Base-by-base conservation (phyloP, 1,140 invertebrate species). In the Cyclargus thomasi region DNA sequence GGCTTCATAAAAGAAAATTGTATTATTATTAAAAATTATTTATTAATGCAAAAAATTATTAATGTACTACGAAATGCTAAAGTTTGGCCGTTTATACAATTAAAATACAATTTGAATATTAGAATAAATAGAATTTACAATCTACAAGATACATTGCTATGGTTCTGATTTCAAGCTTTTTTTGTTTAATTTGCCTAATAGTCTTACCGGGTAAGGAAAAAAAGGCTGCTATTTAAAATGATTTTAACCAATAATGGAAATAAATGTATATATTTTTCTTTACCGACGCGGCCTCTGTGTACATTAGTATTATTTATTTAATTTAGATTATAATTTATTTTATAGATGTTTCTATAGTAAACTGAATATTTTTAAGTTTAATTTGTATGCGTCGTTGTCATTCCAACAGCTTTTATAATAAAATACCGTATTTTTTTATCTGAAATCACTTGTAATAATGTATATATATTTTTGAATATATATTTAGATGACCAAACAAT, bases 281-380 rank as follows among this genome's bases (percentile, higher is more conserved):
- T 47, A 47, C 10, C 39, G 18, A 71, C 75, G 69, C 77, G 76
- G 75, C 74, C 75, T 70, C 22, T 17, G 70, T 85, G 80, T 87
- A 85, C 74, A 83, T 85, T 89, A 88, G 86, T 87, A 88, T 89
- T 89, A 89, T 87, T 89, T 89, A 89, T 89, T 88, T 85, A 84
- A 74, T 82, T 87, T 72, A 75, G 77, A 77, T 89, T 36, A 67
- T 55, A 59, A 53, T 59, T 67, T 67, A 62, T 59, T 67, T 35
- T 67, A 47, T 67, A 67, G 55, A 57, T 14, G 53, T 67, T 67
- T 59, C 17, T 59, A 21, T 59, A 59, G 55, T 59, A 67, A 62
- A 62, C 57, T 62, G 1, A 21, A 62, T 66, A 14, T 68, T 68
- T 53, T 2, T 68, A 64, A 75, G 75, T 70, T 72, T 73, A 68